Percentiles rank a stretch among this genome's conserved stretches.
These are phyloP conservation scores for Ips nitidus DNA, from an alignment of 1,140 invertebrate species.

Conservation along the genomic window DNA sequence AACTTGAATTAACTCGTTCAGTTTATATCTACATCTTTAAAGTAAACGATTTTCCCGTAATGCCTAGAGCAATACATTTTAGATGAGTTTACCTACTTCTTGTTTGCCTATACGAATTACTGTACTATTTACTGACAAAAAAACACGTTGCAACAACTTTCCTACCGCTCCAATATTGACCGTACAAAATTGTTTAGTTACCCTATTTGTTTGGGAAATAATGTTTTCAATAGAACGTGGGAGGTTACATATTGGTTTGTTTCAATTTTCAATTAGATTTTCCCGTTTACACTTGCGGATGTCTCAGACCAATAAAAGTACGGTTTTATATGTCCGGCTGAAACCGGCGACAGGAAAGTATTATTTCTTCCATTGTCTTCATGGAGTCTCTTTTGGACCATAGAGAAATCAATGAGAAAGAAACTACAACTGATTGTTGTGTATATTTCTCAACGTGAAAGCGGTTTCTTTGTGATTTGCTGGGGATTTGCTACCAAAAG, in stretches of 20 bases:
- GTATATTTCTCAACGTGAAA: not conserved
- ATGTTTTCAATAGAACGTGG: not conserved
- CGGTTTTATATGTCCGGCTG: not conserved
- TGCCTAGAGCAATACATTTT: no score
- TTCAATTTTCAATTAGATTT: not conserved
- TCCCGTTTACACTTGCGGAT: not conserved
- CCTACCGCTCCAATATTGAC: no score
- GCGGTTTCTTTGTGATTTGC: not conserved
- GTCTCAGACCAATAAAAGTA: not conserved
- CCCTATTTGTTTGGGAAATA: not conserved
- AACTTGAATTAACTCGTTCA: no score
- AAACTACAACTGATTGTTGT: not conserved
- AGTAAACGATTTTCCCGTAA: no score
- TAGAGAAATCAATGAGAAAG: not conserved
- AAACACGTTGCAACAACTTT: no score
- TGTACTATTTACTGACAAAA: no score
- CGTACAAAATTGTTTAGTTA: not conserved
- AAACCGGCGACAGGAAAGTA: slow-evolving; percentile 6
- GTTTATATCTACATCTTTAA: no score
- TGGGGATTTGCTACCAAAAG: not conserved
- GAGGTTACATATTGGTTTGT: not conserved
- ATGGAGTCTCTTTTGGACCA: not conserved
- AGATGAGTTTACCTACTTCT: no score
- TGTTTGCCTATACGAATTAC: no score
- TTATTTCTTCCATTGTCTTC: slow-evolving; percentile 9